These are phyloP conservation scores for Hirudo medicinalis DNA, from an alignment of 1,140 invertebrate species.

Conservation along the genomic window DNA sequence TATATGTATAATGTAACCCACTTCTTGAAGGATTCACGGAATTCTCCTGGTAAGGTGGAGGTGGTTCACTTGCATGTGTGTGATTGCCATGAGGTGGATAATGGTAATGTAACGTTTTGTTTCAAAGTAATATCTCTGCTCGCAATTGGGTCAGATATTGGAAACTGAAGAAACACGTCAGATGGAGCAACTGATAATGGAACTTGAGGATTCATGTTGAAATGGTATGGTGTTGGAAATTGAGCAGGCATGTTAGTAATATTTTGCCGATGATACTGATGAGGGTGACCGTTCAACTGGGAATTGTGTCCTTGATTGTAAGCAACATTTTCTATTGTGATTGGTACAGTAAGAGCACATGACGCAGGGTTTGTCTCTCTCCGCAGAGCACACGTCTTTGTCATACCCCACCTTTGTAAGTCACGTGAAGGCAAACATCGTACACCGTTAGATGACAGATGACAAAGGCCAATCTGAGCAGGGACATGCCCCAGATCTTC, in stretches of 20 bases:
- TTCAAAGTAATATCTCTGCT: neutral
- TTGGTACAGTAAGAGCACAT: no score
- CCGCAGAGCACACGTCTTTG: no score
- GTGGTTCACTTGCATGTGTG: neutral
- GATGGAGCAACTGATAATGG: slow-evolving; percentile 31
- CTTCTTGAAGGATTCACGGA: neutral
- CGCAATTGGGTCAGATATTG: neutral
- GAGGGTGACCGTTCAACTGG: no score
- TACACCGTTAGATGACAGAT: no score
- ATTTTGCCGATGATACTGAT: no score
- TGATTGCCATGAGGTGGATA: neutral
- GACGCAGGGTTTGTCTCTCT: no score
- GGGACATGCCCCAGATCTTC: no score
- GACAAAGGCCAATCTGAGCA: no score
- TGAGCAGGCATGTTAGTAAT: no score
- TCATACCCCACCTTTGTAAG: no score
- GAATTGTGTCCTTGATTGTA: slow-evolving; percentile 43
- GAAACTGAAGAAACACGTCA: neutral
- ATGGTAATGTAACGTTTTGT: slow-evolving; percentile 16
- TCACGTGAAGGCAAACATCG: no score
- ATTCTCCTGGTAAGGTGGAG: neutral
- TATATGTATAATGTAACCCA: neutral
- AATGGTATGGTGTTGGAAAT: slow-evolving; percentile 41
- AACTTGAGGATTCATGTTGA: slow-evolving; percentile 44
- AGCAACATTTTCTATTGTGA: slow-evolving; percentile 40